Base-by-base conservation (phyloP, 2,797 vertebrate species). In the Anableps anableps region DNA sequence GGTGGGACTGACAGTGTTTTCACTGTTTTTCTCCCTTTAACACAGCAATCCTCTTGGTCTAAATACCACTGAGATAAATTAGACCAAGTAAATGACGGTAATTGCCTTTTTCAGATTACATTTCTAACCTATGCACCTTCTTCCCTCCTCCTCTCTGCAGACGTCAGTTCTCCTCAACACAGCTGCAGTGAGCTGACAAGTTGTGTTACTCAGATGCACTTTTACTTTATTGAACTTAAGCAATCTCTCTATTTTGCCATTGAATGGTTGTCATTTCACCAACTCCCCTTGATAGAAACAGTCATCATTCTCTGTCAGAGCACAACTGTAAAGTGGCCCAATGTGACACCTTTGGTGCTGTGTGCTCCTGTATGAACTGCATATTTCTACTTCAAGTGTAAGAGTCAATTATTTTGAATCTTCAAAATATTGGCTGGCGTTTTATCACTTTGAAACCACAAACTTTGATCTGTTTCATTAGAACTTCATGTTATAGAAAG, bases 41-140 rank as follows among this genome's bases (percentile, higher is more conserved):
- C 62, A 68, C 58, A 55, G 75, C 83, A 53, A 34, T 85, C 83
- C 86, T 86, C 83, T 73, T 76, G 76, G 70, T 83, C 85, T 94
- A 94, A 96, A 95, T 91, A 92, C 89, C 74, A 75, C 80, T 94
- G 89, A 94, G 93, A 93, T 94, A 76, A 87, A 96, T 95, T 95
- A 92, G 87, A 93, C 91, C 90, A 92, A 91, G 83, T 91, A 95
- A 94, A 91, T 93, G 91, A 88, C 79, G 86, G 89, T 96, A 96
- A 97, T 97, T 97, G 94, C 92, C 94, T 95, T 93, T 95, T 92
- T 94, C 92, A 92, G 91, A 91, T 96, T 95, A 94, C 94, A 93
- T 96, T 96, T 96, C 93, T 93, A 94, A 95, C 95, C 95, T 95
- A 91, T 89, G 89, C 84, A 91, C 92, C 93, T 38, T 81, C 43